Base-by-base conservation (phyloP, 1,140 invertebrate species). In the Aporrectodea caliginosa region DNA sequence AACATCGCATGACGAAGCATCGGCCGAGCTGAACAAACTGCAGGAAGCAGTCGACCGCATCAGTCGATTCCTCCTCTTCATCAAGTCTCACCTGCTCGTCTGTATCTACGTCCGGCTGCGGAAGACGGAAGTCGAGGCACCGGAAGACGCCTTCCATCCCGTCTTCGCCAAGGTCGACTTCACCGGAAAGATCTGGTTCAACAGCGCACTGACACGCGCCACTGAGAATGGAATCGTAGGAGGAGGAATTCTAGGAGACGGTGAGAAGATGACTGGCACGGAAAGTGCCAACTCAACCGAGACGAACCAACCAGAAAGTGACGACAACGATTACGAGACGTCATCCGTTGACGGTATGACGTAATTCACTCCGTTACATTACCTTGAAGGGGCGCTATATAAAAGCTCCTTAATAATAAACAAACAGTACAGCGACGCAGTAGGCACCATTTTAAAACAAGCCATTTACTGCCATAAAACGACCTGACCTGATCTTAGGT, bases 21-120 rank as follows among this genome's bases (percentile, higher is more conserved):
- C 97, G 89, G 94, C 93, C 86, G 95, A 97, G 83, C 97, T 96
- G 1, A 98, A 98, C 88, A 98, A 98, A 92, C 94, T 99, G 83
- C 92, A 95, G 22, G 96, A 98, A 90, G 97, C 97, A 58, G 95
- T 98, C 85, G 94, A 96, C 88, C 91, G 96, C 85, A 96, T 98
- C 89, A 92, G 92, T 70, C 92, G 96, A 84, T 97, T 97, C 89
- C 93, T 92, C 82, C 91, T 91, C 81, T 99, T 94, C 94, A 90
- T 96, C 80, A 97, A 96, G 68, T 81, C 80, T 16, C 80, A 81
- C 58, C 31, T 81, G 32, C 69, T 81, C 70, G 80, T 72, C 71
- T 81, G 76, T 69, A 70, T 81, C 58, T 80, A 81, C 32, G 69
- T 78, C 31, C 33, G 75, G 1, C 33, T 76, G 75, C 33, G 43